Conservation (phyloP, 2,797 vertebrate genomes). For the Erethizon dorsatum region DNA sequence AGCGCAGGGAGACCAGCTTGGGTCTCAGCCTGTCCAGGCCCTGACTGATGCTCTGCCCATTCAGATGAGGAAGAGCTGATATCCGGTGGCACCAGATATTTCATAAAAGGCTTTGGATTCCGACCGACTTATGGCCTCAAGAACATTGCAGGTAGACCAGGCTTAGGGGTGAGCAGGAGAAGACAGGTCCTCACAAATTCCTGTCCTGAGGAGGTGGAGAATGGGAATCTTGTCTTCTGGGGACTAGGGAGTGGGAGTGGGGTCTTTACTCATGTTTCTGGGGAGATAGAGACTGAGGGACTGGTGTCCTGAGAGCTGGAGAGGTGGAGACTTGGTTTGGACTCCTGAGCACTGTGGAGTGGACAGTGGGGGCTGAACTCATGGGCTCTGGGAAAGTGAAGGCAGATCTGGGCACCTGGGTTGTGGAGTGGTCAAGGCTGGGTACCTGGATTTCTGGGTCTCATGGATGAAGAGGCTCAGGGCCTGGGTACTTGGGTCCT, state of each 20-base stretch:
- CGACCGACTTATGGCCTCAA: background rate
- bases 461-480: background rate
- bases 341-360: background rate
- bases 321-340: background rate
- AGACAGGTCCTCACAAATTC: too few species aligned
- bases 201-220: background rate
- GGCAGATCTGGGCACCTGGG: background rate
- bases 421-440: background rate
- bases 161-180: background rate
- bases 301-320: background rate
- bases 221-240: background rate
- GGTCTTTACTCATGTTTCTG: background rate
- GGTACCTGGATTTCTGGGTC: background rate
- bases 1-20: background rate
- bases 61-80: background rate
- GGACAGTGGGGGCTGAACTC: background rate
- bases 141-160: background rate
- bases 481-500: background rate
- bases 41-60: background rate
- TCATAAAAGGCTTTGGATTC: background rate
- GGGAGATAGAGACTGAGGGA: background rate
- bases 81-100: background rate
- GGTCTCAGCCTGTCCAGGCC: background rate
- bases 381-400: too few species aligned
- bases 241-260: too few species aligned